Percentiles rank a stretch among this genome's conserved stretches.
phyloP scores from a whole-genome alignment of 2,888 invertebrate genomes.

The Pomacea canaliculata region DNA sequence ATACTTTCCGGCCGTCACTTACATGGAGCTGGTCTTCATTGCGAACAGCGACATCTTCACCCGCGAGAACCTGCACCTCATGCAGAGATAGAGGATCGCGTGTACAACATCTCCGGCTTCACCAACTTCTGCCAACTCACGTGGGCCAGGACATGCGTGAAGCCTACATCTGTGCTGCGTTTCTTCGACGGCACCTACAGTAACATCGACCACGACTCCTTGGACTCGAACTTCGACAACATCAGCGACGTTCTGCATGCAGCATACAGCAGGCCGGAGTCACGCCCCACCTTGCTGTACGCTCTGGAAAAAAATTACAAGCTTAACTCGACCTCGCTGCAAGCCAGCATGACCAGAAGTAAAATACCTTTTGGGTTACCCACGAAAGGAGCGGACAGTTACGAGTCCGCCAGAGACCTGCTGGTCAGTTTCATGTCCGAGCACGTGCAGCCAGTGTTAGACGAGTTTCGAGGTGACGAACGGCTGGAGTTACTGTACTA shows the following conservation, averaged over 20 bases:
- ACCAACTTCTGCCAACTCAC: constrained; percentile 21
- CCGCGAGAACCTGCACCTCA: constrained; percentile 35
- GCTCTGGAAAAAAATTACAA: constrained; percentile 38
- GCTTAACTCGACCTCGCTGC: constrained; percentile 31
- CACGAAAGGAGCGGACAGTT: constrained; percentile 26
- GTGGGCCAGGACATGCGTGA: constrained; percentile 34
- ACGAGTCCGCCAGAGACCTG: constrained; percentile 36
- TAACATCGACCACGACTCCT: constrained; percentile 24
- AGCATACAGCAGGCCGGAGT: constrained; percentile 38
- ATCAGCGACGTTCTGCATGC: constrained; percentile 34
- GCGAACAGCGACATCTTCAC: constrained; percentile 45
- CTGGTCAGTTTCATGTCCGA: constrained; percentile 31
- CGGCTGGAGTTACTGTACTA: constrained; percentile 43
- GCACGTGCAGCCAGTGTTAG: constrained; percentile 36
- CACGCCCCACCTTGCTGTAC: constrained; percentile 40
- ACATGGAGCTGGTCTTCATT: constrained; percentile 33
- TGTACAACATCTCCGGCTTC: constrained; percentile 20
- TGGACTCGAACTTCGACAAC: constrained; percentile 35
- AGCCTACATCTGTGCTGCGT: constrained; percentile 31
- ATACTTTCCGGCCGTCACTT: not conserved
- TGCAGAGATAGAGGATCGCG: constrained; percentile 38
- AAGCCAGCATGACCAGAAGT: constrained; percentile 37
- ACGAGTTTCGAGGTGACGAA: constrained; percentile 8
- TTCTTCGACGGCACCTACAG: constrained; percentile 44
- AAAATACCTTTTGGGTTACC: constrained; percentile 45